phyloP scores from a whole-genome alignment of 2,113 vertebrate genomes.

The Daphoenositta chrysoptera region DNA sequence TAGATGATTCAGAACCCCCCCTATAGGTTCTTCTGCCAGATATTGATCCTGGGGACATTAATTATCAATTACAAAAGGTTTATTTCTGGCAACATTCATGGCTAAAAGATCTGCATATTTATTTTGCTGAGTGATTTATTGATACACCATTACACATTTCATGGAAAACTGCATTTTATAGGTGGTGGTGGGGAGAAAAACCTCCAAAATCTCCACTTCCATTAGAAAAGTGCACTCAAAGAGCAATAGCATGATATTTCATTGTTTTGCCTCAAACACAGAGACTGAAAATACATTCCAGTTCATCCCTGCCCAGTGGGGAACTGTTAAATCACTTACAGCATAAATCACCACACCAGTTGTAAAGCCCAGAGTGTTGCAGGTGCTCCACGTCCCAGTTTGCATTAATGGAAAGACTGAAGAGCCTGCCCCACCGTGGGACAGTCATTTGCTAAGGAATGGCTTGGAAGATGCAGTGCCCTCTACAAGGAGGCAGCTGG shows the following conservation, averaged over 20 bases:
- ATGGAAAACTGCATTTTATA: slow-evolving; percentile 67
- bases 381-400: neutral
- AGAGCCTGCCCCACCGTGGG: neutral
- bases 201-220: slow-evolving; percentile 64
- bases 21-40: slow-evolving; percentile 64
- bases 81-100: slow-evolving; percentile 66
- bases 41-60: slow-evolving; percentile 77
- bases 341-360: neutral
- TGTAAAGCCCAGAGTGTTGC: neutral
- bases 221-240: slow-evolving; percentile 56
- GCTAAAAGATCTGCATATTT: slow-evolving; percentile 68
- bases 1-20: slow-evolving; percentile 65
- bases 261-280: neutral
- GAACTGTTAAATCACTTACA: neutral
- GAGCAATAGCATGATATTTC: slow-evolving; percentile 21
- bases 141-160: slow-evolving; percentile 51
- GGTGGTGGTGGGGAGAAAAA: slow-evolving; percentile 14
- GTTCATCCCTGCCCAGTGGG: neutral
- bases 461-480: neutral
- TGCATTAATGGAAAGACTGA: neutral
- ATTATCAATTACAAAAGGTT: slow-evolving; percentile 79
- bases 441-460: neutral
- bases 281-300: neutral
- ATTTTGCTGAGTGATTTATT: slow-evolving; percentile 76
- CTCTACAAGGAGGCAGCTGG: neutral